phyloP scores from a whole-genome alignment of 2,888 invertebrate genomes.

The Spodoptera picta region DNA sequence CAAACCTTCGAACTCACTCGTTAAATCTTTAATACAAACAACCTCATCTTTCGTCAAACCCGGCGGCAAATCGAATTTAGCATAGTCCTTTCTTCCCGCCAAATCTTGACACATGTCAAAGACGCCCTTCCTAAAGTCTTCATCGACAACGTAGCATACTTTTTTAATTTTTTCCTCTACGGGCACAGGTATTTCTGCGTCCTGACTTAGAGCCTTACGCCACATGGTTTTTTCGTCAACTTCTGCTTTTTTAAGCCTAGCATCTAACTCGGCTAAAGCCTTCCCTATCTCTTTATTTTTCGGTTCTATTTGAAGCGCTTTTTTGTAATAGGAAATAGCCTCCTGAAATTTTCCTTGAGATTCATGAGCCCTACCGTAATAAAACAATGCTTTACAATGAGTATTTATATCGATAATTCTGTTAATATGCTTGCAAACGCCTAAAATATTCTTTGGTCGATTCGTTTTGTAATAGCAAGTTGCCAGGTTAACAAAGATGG shows the following conservation, averaged over 20 bases:
- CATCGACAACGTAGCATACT: conserved; percentile 70
- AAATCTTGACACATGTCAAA: conserved; percentile 77
- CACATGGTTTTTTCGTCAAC: conserved; percentile 74
- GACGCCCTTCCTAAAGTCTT: conserved; percentile 73
- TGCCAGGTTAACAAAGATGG: conserved; percentile 75
- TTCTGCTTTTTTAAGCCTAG: conserved; percentile 60
- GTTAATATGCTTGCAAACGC: conserved; percentile 77
- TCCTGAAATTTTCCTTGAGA: conserved; percentile 71
- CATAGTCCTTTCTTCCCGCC: conserved; percentile 67
- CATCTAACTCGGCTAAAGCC: conserved; percentile 70
- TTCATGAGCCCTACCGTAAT: conserved; percentile 75
- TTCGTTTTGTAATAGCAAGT: conserved; percentile 78
- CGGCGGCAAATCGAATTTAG: conserved; percentile 74
- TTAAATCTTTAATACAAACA: conserved; percentile 71
- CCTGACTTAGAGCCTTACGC: conserved; percentile 72
- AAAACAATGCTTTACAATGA: conserved; percentile 79
- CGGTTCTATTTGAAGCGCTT: conserved; percentile 80
- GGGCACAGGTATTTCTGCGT: conserved; percentile 45
- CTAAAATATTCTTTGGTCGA: conserved; percentile 75
- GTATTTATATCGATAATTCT: conserved; percentile 70
- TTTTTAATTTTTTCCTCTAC: conserved; percentile 52
- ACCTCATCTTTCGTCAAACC: conserved; percentile 73
- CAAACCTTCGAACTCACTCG: conserved; percentile 67
- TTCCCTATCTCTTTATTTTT: conserved; percentile 80
- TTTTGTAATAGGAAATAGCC: conserved; percentile 75